Base-by-base conservation (phyloP, 2,888 invertebrate genomes). In the Xanthorhoe designata region DNA sequence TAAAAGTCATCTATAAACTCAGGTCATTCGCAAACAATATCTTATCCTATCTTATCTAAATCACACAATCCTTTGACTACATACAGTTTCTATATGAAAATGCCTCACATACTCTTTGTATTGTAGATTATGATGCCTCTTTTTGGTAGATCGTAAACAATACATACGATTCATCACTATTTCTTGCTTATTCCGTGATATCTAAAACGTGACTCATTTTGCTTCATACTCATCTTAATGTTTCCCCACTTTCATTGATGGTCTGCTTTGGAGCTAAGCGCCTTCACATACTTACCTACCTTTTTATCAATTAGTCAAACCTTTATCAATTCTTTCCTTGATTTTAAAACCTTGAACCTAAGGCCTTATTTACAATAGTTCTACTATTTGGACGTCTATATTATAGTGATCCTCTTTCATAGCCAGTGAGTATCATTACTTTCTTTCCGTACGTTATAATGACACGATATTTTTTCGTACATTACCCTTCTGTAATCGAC, bases 61-160 rank as follows among this genome's bases (percentile, higher is more conserved):
- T 91, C 90, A 91, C 90, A 90, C 81, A 80, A 86, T 81, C 82
- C 79, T 84, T 78, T 85, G 86, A 88, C 86, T 88, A 81, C 76
- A 71, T 78, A 82, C 75, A 78, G 81, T 82, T 82, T 79, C 82
- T 77, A 74, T 78, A 74, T 77, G 75, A 81, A 32, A 85, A 89
- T 85, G 84, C 83, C 81, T 76, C 63, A 29, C 54, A 60, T 53
- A 62, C 59, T 57, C 55, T 62, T 62, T 66, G 55, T 56, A 32
- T 54, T 38, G 38, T 56, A 52, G 63, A 60, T 60, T 49, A 51
- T 56, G 56, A 59, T 45, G 58, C 49, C 8, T 32, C 7, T 32
- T 32, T 32, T 7, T 32, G 32, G 32, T 32, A 7, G 32, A 42
- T 13, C 10, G 10, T 4, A 13, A 13, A 42, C 38, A 42, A 42